These are phyloP conservation scores for Mus musculus DNA, from an alignment of 2,113 vertebrate genomes.

Conservation along the genomic window DNA sequence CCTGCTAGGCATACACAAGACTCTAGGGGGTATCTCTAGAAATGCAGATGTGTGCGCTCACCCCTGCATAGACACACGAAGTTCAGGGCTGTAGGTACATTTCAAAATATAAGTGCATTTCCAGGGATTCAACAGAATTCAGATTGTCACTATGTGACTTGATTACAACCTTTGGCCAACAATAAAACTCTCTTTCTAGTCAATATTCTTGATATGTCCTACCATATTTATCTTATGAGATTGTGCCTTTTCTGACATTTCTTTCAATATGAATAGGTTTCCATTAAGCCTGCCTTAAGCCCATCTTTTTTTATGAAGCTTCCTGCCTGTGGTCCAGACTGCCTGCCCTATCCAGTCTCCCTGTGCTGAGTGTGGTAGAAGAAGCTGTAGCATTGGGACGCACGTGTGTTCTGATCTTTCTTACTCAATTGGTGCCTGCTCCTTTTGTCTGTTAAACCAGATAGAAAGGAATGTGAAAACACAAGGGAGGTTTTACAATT, in stretches of 20 bases:
- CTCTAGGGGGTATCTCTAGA: no score
- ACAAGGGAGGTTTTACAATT: background rate
- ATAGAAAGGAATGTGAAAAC: conserved; percentile 34
- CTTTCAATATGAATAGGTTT: background rate
- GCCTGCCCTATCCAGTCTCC: background rate
- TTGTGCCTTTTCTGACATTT: background rate
- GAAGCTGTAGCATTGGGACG: background rate
- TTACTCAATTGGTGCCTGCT: background rate
- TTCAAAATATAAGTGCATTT: background rate
- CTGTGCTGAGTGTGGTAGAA: background rate
- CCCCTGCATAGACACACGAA: background rate
- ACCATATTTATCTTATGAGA: background rate
- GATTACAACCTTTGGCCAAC: background rate
- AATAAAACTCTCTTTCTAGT: background rate
- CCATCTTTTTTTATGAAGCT: background rate
- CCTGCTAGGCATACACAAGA: no score
- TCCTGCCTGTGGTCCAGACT: background rate
- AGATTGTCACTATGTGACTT: background rate
- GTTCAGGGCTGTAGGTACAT: background rate
- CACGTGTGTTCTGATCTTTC: background rate
- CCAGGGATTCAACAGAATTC: background rate
- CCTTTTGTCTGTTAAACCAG: background rate
- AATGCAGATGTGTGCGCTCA: background rate
- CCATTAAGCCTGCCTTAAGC: background rate
- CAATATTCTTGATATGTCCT: background rate